Evolutionary conservation across 1,140 invertebrate species (phyloP).

Genomic region (Aphelinus atriplicis): DNA sequence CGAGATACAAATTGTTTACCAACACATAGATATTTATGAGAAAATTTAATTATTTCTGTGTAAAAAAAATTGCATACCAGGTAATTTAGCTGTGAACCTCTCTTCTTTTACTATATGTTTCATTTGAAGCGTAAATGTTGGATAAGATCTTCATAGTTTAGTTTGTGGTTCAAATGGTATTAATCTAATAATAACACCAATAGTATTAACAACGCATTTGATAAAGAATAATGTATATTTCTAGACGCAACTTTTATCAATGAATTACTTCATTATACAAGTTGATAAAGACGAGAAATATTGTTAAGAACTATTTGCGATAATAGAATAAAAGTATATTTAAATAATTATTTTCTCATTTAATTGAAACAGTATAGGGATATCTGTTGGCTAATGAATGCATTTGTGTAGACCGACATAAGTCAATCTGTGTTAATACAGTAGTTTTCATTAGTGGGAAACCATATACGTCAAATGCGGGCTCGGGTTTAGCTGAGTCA

Average conservation of each 20-base stretch:
- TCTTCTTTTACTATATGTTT: constrained; percentile 4
- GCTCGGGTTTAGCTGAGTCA: neutral
- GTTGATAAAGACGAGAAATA: no score
- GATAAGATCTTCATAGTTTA: no score
- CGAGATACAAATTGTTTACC: constrained; percentile 21
- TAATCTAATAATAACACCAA: no score
- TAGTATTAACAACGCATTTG: no score
- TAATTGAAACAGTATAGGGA: no score
- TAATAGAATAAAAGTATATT: no score
- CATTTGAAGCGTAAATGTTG: neutral
- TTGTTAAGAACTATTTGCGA: no score
- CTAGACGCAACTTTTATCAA: no score
- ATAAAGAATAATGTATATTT: no score
- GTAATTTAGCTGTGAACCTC: neutral
- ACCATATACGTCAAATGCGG: constrained; percentile 11
- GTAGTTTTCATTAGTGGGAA: neutral
- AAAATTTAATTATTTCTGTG: constrained; percentile 4
- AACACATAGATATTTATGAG: constrained; percentile 21
- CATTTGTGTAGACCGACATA: constrained; percentile 11
- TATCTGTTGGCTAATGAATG: neutral
- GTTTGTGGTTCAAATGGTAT: no score
- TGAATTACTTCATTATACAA: no score
- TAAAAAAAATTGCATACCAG: neutral
- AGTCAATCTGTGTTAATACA: constrained; percentile 12
- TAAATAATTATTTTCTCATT: no score